Evolutionary conservation across 1,140 invertebrate genomes (phyloP).

Genomic region (Formica selysi): DNA sequence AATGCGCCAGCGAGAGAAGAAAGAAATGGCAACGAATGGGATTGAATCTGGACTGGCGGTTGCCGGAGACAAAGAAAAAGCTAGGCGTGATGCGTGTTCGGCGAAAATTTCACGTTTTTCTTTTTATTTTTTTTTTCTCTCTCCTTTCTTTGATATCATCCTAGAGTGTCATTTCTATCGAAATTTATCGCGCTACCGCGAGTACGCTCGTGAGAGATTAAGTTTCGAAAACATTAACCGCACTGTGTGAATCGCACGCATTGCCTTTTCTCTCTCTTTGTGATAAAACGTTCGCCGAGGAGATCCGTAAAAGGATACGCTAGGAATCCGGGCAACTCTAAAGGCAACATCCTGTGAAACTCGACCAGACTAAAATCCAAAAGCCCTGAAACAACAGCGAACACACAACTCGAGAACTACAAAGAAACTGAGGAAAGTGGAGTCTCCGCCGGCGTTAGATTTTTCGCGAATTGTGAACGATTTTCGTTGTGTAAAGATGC

Average conservation of each 20-base stretch:
- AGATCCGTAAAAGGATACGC: conserved; percentile 25
- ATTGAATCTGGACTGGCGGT: not conserved
- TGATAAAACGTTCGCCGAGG: conserved; percentile 7
- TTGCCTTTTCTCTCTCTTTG: not conserved
- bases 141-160: not conserved
- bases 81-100: not conserved
- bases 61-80: not conserved
- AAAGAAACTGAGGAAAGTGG: not conserved
- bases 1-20: conserved; percentile 25
- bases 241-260: not conserved
- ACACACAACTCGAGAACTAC: conserved; percentile 34
- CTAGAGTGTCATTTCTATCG: conserved; percentile 48
- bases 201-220: not conserved
- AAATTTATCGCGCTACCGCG: conserved; percentile 45
- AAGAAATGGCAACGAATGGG: conserved; percentile 41
- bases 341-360: conserved; percentile 27
- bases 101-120: conserved; percentile 52
- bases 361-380: conserved; percentile 42
- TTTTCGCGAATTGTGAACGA: conserved; percentile 18
- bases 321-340: conserved; percentile 34
- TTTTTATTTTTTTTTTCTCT: not conserved
- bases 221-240: conserved; percentile 26
- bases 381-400: conserved; percentile 26
- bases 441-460: conserved; percentile 21
- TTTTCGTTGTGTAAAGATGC: not conserved